A percentile compares a stretch with the other conserved stretches of the same genome.
Conservation (phyloP, 2,888 invertebrate genomes). For the Phaonia tiefii region DNA sequence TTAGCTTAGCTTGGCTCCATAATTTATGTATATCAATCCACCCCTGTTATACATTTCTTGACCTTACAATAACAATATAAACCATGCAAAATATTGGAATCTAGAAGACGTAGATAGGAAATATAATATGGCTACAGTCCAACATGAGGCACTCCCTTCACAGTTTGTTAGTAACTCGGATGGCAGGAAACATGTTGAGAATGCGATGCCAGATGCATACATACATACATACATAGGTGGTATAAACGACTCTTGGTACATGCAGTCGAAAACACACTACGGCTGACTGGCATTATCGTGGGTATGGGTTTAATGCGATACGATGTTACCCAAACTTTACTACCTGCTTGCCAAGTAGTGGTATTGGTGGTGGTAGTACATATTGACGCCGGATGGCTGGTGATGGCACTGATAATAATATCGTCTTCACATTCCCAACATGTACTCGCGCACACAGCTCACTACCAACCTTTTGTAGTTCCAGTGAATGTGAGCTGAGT, state of each 20-base stretch:
- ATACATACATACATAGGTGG: neutral
- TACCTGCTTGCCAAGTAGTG: constrained; percentile 13
- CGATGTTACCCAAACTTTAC: neutral
- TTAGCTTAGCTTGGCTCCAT: too few species aligned
- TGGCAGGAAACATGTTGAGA: constrained; percentile 6
- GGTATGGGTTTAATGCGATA: constrained; percentile 5
- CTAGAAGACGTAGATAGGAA: too few species aligned
- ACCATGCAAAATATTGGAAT: too few species aligned
- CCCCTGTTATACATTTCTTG: too few species aligned
- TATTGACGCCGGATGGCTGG: neutral
- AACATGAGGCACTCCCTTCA: too few species aligned
- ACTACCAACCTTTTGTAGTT: constrained; percentile 3
- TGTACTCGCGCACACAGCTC: too few species aligned
- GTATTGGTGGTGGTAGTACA: neutral
- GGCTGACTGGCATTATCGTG: constrained; percentile 10
- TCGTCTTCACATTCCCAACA: constrained; percentile 11
- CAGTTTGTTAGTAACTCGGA: neutral
- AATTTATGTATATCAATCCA: too few species aligned
- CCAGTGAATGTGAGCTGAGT: constrained; percentile 14
- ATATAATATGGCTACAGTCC: constrained; percentile 57
- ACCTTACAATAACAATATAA: too few species aligned
- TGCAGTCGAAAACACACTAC: neutral
- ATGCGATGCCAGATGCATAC: neutral
- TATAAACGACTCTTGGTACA: neutral
- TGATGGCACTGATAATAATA: neutral